Conservation (phyloP, 2,888 invertebrate species). For the Drosophila falleni region DNA sequence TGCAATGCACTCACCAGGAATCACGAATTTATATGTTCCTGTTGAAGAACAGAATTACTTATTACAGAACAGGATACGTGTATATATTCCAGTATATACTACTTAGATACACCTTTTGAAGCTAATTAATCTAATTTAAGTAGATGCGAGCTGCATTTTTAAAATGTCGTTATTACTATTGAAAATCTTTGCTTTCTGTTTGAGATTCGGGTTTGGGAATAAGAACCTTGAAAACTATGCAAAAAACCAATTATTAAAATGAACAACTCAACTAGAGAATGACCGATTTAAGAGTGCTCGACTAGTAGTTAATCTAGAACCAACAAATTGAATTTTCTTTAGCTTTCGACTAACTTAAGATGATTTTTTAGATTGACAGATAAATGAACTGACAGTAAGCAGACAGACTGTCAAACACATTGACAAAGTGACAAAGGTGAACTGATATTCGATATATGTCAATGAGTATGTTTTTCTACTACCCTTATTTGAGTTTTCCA, state of each 20-base stretch:
- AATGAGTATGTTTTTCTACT: too few relatives aligned
- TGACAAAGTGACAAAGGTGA: not conserved
- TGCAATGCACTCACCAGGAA: slow-evolving; percentile 29
- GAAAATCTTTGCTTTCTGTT: not conserved
- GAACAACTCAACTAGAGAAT: not conserved
- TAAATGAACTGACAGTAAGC: not conserved
- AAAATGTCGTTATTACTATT: not conserved
- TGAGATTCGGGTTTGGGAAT: not conserved
- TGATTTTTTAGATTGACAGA: not conserved
- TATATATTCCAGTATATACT: not conserved
- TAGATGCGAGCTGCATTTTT: not conserved
- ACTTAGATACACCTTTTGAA: not conserved
- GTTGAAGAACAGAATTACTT: slow-evolving; percentile 2
- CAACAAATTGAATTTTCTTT: too few relatives aligned
- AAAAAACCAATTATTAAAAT: not conserved
- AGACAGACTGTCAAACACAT: not conserved
- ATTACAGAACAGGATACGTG: slow-evolving; percentile 4
- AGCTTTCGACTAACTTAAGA: not conserved
- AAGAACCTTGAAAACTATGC: not conserved
- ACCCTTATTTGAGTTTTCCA: not conserved
- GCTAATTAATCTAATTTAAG: not conserved
- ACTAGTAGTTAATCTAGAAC: not conserved
- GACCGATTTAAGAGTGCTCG: not conserved
- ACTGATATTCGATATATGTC: not conserved
- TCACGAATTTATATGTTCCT: slow-evolving; percentile 13